Evolutionary conservation across 1,140 invertebrate species (phyloP).

Genomic region (Plodia interpunctella): DNA sequence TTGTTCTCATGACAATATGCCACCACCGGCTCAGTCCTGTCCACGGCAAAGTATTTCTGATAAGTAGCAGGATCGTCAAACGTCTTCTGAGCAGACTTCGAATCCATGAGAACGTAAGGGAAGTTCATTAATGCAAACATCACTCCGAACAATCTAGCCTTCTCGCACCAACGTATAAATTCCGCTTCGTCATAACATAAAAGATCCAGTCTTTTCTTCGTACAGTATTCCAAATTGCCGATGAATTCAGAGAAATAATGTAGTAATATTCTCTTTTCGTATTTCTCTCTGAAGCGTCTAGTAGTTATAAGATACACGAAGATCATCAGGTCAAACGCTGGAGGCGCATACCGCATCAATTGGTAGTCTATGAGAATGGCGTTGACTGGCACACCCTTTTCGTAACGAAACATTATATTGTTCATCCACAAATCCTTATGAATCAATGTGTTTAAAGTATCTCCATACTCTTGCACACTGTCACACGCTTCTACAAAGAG

Average conservation of each 20-base stretch:
- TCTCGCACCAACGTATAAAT: conserved; percentile 44
- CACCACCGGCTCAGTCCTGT: conserved; percentile 49
- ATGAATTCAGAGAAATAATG: conserved; percentile 56
- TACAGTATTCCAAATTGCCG: conserved; percentile 31
- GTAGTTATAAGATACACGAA: conserved; percentile 60
- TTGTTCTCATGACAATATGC: conserved; percentile 24
- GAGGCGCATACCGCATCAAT: conserved; percentile 59
- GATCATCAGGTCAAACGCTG: conserved; percentile 65
- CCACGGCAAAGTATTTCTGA: conserved; percentile 29
- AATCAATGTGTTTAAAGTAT: conserved; percentile 58
- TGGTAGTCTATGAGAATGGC: conserved; percentile 70
- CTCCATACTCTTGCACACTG: conserved; percentile 31
- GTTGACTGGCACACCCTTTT: conserved; percentile 38
- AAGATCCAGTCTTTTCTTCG: conserved; percentile 30
- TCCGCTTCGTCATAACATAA: conserved; percentile 33
- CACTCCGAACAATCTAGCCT: conserved; percentile 36
- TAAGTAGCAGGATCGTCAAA: conserved; percentile 56
- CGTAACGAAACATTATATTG: conserved; percentile 72
- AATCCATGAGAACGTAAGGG: conserved; percentile 49
- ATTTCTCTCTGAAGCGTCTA: conserved; percentile 42
- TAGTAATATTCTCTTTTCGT: conserved; percentile 42
- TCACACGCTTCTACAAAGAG: conserved; percentile 41
- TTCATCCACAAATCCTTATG: conserved; percentile 77
- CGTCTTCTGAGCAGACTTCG: conserved; percentile 29
- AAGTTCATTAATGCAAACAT: conserved; percentile 36